These are phyloP conservation scores for Heliconius cydno DNA, from an alignment of 2,888 invertebrate species.

Conservation along the genomic window DNA sequence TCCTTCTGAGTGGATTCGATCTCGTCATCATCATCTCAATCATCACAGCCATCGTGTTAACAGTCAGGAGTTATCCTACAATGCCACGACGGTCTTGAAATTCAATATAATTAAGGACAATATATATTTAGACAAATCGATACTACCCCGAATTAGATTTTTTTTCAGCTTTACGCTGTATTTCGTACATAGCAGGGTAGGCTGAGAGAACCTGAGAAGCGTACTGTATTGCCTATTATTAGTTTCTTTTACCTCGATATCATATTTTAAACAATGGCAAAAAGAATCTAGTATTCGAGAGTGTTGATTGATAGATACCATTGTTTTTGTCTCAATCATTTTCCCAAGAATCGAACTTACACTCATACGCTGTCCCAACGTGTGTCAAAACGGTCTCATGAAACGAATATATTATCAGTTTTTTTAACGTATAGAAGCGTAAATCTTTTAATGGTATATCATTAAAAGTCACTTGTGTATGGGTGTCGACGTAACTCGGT, in stretches of 20 bases:
- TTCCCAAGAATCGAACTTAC: neutral
- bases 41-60: too few relatives aligned
- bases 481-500: conserved; percentile 42
- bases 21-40: too few relatives aligned
- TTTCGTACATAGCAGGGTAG: too few relatives aligned
- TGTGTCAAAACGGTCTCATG: neutral
- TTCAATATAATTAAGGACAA: too few relatives aligned
- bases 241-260: too few relatives aligned
- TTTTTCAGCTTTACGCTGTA: neutral
- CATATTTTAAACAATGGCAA: too few relatives aligned
- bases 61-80: too few relatives aligned
- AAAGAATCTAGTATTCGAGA: too few relatives aligned
- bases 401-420: neutral
- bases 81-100: too few relatives aligned
- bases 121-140: too few relatives aligned
- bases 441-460: conserved; percentile 37
- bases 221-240: neutral
- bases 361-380: neutral
- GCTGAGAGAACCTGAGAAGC: neutral
- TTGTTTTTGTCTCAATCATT: neutral
- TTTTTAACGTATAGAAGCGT: conserved; percentile 16
- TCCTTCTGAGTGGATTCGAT: too few relatives aligned
- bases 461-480: conserved; percentile 35
- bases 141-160: neutral
- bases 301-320: too few relatives aligned